These are phyloP conservation scores for Coregonus clupeaformis DNA, from an alignment of 2,113 vertebrate species.

Conservation along the genomic window DNA sequence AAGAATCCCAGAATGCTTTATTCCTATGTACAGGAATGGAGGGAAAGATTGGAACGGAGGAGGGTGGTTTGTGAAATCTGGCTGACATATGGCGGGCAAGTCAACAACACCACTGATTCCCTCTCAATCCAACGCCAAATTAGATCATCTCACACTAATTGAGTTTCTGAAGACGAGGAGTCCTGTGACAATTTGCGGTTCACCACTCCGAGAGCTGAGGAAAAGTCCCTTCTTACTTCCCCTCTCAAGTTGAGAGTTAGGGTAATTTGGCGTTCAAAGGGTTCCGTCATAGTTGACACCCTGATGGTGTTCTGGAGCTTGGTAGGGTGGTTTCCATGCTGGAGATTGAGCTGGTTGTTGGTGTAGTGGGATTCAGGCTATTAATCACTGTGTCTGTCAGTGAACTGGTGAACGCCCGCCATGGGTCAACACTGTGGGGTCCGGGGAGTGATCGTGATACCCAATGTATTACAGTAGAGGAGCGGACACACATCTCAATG, in stretches of 20 bases:
- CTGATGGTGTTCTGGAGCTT: slow-evolving; percentile 7
- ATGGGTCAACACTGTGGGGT: slow-evolving; percentile 11
- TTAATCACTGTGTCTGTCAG: slow-evolving; percentile 53
- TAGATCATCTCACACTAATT: slow-evolving; percentile 55
- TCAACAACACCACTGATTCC: slow-evolving; percentile 26
- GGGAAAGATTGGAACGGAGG: background rate
- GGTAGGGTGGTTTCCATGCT: background rate
- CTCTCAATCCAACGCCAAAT: slow-evolving; percentile 34
- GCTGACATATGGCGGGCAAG: slow-evolving; percentile 33
- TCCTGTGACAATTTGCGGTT: slow-evolving; percentile 51
- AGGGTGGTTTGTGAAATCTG: slow-evolving; percentile 31
- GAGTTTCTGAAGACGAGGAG: slow-evolving; percentile 45
- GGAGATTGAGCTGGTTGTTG: slow-evolving; percentile 46
- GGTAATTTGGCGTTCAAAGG: slow-evolving; percentile 17
- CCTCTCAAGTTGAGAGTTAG: slow-evolving; percentile 20
- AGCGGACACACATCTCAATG: background rate
- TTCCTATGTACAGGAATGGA: background rate
- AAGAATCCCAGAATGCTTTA: background rate
- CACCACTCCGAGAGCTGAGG: slow-evolving; percentile 4
- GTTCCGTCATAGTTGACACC: slow-evolving; percentile 1
- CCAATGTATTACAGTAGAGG: slow-evolving; percentile 6
- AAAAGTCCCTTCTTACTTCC: background rate
- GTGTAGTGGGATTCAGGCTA: slow-evolving; percentile 35
- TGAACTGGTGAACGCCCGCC: slow-evolving; percentile 15
- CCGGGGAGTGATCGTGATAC: slow-evolving; percentile 21